phyloP scores from a whole-genome alignment of 2,888 invertebrate genomes.

The Terebella lapidaria region DNA sequence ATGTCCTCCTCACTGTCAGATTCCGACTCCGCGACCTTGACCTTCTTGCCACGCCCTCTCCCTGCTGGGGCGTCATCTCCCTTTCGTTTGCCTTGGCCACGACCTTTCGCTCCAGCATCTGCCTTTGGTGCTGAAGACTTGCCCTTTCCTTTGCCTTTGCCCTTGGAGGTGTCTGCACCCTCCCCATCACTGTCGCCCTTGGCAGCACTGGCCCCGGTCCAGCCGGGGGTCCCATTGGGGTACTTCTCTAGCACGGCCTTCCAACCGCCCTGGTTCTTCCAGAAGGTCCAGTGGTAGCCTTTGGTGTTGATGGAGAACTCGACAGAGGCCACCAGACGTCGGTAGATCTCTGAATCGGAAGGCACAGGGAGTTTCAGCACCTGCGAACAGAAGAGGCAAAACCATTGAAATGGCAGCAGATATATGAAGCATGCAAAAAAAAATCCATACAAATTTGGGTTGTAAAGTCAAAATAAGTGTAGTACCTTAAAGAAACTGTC shows the following conservation, averaged over 20 bases:
- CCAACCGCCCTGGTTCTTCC: slow-evolving; percentile 38
- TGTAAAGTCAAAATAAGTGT: not conserved
- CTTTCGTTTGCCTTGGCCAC: not conserved
- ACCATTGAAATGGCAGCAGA: not conserved
- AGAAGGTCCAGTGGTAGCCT: slow-evolving; percentile 33
- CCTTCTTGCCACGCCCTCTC: not conserved
- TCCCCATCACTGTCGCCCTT: slow-evolving; percentile 19
- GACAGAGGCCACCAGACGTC: slow-evolving; percentile 30
- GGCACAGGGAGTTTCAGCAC: slow-evolving; percentile 33
- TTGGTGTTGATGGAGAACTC: slow-evolving; percentile 34
- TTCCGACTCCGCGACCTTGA: not conserved
- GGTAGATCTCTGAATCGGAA: slow-evolving; percentile 31
- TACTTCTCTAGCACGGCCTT: slow-evolving; percentile 31
- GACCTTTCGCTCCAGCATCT: slow-evolving; percentile 22
- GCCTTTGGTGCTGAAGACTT: slow-evolving; percentile 12
- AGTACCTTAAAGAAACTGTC: slow-evolving; percentile 38
- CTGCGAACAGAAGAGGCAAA: slow-evolving; percentile 16
- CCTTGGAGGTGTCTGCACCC: not conserved
- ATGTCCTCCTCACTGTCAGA: not conserved
- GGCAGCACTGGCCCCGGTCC: not conserved
- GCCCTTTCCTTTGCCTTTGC: slow-evolving; percentile 1
- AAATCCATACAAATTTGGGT: not conserved
- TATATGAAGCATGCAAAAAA: not conserved
- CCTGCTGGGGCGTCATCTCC: not conserved
- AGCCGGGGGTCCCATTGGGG: slow-evolving; percentile 31